phyloP scores from a whole-genome alignment of 2,113 vertebrate genomes.

The Bos indicus region DNA sequence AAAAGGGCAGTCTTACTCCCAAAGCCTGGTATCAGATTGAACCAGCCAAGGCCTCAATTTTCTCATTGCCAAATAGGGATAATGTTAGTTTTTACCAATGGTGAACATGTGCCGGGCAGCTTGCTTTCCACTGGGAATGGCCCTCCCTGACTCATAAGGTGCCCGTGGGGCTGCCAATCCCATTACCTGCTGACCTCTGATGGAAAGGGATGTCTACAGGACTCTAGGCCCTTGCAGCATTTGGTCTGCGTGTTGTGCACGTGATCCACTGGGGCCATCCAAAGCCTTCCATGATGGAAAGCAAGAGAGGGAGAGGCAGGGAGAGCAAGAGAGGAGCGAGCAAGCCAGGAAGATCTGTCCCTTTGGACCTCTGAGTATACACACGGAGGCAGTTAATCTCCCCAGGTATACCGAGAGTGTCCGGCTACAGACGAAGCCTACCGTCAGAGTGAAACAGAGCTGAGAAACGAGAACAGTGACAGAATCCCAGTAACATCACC shows the following conservation, averaged over 20 bases:
- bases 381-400: neutral
- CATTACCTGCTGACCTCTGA: neutral
- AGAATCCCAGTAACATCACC: neutral
- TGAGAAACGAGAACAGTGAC: neutral
- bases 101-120: neutral
- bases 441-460: neutral
- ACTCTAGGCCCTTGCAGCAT: neutral
- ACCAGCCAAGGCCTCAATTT: neutral
- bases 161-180: neutral
- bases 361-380: neutral
- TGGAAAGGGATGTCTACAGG: neutral
- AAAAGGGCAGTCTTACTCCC: neutral
- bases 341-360: neutral
- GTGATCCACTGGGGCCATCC: neutral
- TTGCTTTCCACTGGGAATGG: neutral
- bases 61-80: neutral
- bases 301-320: neutral
- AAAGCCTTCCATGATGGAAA: neutral
- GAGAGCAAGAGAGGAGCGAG: neutral
- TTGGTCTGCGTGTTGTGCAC: neutral
- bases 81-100: neutral
- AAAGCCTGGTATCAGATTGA: neutral
- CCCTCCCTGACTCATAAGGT: neutral
- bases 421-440: neutral
- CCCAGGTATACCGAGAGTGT: neutral